Evolutionary conservation across 2,888 invertebrate species (phyloP), one percentile per base, ranked within the genome.

Genomic region (Parochlus steinenii): DNA sequence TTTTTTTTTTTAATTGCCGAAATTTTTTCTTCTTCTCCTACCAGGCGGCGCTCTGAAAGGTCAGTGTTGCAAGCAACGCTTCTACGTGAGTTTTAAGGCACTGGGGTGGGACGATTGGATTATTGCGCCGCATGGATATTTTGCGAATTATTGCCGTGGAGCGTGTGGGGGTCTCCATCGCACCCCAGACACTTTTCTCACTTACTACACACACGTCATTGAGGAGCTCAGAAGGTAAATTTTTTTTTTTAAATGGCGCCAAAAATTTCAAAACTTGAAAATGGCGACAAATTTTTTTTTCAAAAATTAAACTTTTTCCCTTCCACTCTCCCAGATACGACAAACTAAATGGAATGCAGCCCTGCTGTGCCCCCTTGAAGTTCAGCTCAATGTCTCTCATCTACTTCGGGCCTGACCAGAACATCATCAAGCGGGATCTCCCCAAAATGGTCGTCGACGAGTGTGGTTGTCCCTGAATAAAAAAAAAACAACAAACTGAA

Each of bases 361-460:
- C 87, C 33, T 90, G 90, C 60, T 90, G 90, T 61, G 85, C 87
- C 33, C 89, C 89, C 25, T 69, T 86, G 43, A 86, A 86, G 59
- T 86, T 90, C 62, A 85, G 86, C 39, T 76, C 85, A 55, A 83
- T 90, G 71, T 86, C 86, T 46, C 68, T 90, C 47, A 86, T 90
- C 55, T 90, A 90, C 63, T 86, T 85, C 62, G 87, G 87, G 46
- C 76, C 75, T 41, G 83, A 56, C 38, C 56, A 86, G 63, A 74
- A 77, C 45, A 86, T 90, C 58, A 83, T 90, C 59, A 89, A 90
- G 61, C 71, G 87, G 51, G 87, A 89, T 65, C 66, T 90, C 55
- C 89, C 89, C 45, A 87, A 89, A 67, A 90, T 90, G 89, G 83
- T 87, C 48, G 87, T 90, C 43, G 87, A 90, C 61, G 89, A 89